phyloP scores from a whole-genome alignment of 2,113 vertebrate genomes.

The Guaruba guarouba region DNA sequence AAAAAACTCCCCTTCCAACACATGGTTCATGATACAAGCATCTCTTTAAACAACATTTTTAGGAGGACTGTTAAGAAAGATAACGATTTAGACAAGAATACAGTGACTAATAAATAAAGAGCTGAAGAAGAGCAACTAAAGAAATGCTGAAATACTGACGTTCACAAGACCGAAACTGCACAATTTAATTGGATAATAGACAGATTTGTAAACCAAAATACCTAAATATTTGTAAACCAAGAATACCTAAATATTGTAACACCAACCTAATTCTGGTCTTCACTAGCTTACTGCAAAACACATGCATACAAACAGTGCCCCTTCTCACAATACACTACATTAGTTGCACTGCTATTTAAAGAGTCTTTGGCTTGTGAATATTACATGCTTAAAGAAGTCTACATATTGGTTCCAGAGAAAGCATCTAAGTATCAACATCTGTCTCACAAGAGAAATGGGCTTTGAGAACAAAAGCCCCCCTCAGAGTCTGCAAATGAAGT shows the following conservation, averaged over 20 bases:
- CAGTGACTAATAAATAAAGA: neutral
- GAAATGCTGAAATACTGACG: neutral
- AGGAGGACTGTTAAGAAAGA: neutral
- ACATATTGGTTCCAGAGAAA: neutral
- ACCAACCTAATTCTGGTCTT: neutral
- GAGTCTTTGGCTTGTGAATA: neutral
- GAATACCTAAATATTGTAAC: neutral
- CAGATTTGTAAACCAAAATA: neutral
- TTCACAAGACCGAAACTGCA: neutral
- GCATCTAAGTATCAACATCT: neutral
- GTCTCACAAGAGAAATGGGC: neutral
- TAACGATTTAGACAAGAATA: rapidly evolving
- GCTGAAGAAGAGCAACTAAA: neutral
- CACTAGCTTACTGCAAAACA: neutral
- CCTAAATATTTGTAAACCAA: neutral
- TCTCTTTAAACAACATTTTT: neutral
- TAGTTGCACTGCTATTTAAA: neutral
- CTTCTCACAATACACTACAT: neutral
- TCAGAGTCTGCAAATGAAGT: neutral
- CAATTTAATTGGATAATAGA: neutral
- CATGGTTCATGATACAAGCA: neutral
- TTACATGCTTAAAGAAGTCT: neutral
- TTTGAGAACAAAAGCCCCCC: neutral
- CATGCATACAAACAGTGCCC: neutral
- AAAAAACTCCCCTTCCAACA: neutral